Conservation (phyloP, 1,140 invertebrate genomes). For the Capitella teleta region DNA sequence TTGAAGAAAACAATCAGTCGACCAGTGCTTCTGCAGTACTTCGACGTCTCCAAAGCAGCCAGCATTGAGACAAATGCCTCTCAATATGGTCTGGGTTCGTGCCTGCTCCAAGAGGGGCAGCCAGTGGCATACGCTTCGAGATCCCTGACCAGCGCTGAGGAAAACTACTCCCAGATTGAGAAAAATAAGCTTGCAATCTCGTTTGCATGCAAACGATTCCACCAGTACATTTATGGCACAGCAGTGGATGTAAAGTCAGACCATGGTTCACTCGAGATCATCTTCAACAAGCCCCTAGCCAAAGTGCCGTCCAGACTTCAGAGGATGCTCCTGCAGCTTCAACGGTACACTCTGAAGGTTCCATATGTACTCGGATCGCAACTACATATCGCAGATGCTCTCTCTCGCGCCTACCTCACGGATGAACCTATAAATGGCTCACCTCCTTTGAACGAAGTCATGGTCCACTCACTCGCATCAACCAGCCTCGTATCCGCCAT, state of each 20-base stretch:
- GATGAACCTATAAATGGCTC: no score
- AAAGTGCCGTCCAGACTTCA: constrained; percentile 37
- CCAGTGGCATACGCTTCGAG: constrained; percentile 41
- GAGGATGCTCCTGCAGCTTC: constrained; percentile 40
- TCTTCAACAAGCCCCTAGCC: constrained; percentile 37
- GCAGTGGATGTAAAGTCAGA: constrained; percentile 19
- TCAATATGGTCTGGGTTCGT: constrained; percentile 33
- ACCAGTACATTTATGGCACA: constrained; percentile 33
- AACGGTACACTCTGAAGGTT: constrained; percentile 35
- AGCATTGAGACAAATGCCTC: no score
- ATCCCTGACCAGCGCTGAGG: constrained; percentile 34
- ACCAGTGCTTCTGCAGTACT: no score
- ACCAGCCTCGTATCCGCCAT: no score
- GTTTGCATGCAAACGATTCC: constrained; percentile 39
- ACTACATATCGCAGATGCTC: neutral
- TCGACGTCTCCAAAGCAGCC: no score
- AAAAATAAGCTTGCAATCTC: constrained; percentile 44
- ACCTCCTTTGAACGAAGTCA: no score
- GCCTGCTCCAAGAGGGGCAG: constrained; percentile 40
- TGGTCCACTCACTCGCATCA: no score
- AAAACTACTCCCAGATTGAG: constrained; percentile 44
- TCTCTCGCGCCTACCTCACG: neutral
- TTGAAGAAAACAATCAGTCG: no score
- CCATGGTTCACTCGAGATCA: constrained; percentile 34
- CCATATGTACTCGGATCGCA: neutral